These are phyloP conservation scores for Fragum whitleyi DNA, from an alignment of 2,888 invertebrate genomes.

Conservation along the genomic window DNA sequence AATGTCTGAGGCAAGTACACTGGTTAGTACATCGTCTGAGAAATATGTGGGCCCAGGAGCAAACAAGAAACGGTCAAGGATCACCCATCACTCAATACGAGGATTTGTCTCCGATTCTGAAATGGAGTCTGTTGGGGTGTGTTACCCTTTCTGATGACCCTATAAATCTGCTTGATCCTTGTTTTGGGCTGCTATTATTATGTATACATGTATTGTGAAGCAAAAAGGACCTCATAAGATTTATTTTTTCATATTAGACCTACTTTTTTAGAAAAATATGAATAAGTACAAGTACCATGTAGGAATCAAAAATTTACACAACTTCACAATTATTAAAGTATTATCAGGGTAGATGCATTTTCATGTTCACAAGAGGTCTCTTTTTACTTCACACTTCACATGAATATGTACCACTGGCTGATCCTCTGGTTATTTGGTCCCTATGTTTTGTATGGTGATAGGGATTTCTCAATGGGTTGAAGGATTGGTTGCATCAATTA, in stretches of 20 bases:
- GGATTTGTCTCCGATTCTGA: conserved; percentile 98
- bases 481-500: too few relatives aligned
- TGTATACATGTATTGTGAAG: background rate
- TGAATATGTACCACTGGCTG: too few relatives aligned
- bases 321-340: too few relatives aligned
- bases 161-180: conserved; percentile 13
- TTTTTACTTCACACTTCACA: too few relatives aligned
- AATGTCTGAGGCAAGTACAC: conserved; percentile 88
- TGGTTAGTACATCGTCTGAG: conserved; percentile 82
- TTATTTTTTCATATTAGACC: too few relatives aligned
- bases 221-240: too few relatives aligned
- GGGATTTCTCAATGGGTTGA: background rate
- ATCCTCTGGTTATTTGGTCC: background rate
- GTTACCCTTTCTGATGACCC: conserved; percentile 76
- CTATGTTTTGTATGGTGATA: background rate
- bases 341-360: too few relatives aligned
- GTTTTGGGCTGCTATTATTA: background rate
- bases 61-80: conserved; percentile 70
- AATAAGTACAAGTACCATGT: too few relatives aligned
- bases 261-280: too few relatives aligned
- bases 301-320: too few relatives aligned
- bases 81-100: conserved; percentile 89
- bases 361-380: too few relatives aligned
- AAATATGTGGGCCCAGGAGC: conserved; percentile 67
- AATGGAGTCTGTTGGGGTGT: conserved; percentile 92